These are phyloP conservation scores for Elanus axillaris DNA, from an alignment of 2,113 vertebrate species.

Conservation along the genomic window DNA sequence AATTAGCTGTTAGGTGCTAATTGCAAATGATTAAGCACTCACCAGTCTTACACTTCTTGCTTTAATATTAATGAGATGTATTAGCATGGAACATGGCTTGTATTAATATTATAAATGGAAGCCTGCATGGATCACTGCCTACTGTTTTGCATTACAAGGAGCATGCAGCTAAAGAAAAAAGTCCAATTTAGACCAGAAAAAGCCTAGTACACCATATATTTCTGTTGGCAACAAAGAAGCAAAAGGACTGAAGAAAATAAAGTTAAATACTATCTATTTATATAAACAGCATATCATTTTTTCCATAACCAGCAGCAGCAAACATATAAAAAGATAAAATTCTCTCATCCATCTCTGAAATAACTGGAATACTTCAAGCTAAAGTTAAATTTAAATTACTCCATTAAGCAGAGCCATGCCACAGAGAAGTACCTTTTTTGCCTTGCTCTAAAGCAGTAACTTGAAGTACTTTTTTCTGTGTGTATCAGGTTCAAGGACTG, in stretches of 20 bases:
- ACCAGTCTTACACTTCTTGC: constrained; percentile 73
- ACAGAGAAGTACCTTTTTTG: neutral
- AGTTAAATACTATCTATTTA: constrained; percentile 62
- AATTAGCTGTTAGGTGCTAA: constrained; percentile 79
- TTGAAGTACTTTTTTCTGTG: neutral
- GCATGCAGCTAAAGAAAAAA: constrained; percentile 63
- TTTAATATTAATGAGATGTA: constrained; percentile 81
- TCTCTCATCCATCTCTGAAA: constrained; percentile 30
- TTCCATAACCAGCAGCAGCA: constrained; percentile 11
- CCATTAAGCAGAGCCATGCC: neutral
- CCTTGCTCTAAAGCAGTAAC: neutral
- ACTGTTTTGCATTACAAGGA: constrained; percentile 69
- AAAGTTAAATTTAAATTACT: constrained; percentile 47
- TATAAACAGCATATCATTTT: constrained; percentile 40
- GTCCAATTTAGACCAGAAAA: constrained; percentile 49
- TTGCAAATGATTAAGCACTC: constrained; percentile 81
- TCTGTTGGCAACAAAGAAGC: constrained; percentile 28
- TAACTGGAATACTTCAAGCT: neutral
- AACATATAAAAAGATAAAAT: constrained; percentile 32
- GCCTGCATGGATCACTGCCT: constrained; percentile 74
- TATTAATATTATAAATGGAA: constrained; percentile 81
- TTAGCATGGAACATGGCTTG: constrained; percentile 75
- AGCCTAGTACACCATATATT: constrained; percentile 28
- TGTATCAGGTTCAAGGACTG: neutral
- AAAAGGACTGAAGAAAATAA: constrained; percentile 55